These are phyloP conservation scores for Bombus sibiricus DNA, from an alignment of 1,140 invertebrate genomes.

Conservation along the genomic window DNA sequence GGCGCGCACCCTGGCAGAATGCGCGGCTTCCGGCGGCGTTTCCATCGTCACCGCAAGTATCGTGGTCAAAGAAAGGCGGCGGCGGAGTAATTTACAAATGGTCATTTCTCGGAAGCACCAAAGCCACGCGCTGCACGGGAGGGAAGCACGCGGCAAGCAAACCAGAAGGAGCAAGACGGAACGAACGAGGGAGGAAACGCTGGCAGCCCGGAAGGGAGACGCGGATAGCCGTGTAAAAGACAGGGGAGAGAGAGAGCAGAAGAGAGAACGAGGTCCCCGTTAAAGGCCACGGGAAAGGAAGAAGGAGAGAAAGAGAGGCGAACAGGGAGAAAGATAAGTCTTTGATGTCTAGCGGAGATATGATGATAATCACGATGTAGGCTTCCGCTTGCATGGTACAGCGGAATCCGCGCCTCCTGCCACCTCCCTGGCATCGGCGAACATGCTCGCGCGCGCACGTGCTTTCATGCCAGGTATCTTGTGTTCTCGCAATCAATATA, in stretches of 20 bases:
- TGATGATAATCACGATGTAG: constrained; percentile 74
- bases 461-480: constrained; percentile 63
- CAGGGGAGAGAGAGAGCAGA: constrained; percentile 15
- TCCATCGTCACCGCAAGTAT: constrained; percentile 13
- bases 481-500: constrained; percentile 69
- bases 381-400: constrained; percentile 68
- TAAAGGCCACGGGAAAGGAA: constrained; percentile 26
- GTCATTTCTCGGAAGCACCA: constrained; percentile 69
- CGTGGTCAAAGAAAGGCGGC: constrained; percentile 41
- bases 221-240: constrained; percentile 13
- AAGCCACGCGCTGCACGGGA: constrained; percentile 59
- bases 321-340: constrained; percentile 68
- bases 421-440: constrained; percentile 18
- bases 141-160: neutral
- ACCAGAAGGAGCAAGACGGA: constrained; percentile 20
- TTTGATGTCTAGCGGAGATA: constrained; percentile 78
- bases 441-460: constrained; percentile 58
- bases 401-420: constrained; percentile 62
- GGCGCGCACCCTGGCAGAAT: neutral
- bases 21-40: neutral
- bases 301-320: constrained; percentile 42
- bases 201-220: constrained; percentile 15
- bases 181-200: constrained; percentile 24
- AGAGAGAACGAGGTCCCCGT: constrained; percentile 2
- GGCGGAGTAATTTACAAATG: constrained; percentile 74